A percentile compares a stretch with the other conserved stretches of the same genome.
Conservation (phyloP, 1,140 invertebrate species). For the Lepidurus apus region DNA sequence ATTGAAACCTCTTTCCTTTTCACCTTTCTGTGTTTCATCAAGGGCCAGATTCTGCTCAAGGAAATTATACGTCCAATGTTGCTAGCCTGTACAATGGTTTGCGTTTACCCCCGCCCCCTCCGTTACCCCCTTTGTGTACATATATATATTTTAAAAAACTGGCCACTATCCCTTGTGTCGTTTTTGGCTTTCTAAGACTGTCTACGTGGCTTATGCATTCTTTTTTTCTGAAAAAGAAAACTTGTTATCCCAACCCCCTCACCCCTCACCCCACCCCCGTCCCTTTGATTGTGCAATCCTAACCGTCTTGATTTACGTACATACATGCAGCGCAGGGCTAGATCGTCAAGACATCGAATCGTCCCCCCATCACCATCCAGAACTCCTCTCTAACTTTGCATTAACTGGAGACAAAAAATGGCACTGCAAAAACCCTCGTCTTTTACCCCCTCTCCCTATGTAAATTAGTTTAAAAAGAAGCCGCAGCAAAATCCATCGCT, state of each 20-base stretch:
- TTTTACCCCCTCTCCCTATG: background rate
- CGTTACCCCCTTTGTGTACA: background rate
- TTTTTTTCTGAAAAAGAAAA: background rate
- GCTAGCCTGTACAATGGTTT: constrained; percentile 21
- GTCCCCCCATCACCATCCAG: background rate
- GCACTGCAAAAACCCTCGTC: background rate
- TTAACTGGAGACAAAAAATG: background rate
- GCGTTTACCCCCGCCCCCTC: background rate
- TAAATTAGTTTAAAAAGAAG: background rate
- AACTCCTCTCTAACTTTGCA: background rate
- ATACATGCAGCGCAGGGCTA: background rate
- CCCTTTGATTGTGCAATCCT: constrained; percentile 15
- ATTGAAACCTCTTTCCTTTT: background rate
- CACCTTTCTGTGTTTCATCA: background rate
- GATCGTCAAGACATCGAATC: constrained; percentile 15
- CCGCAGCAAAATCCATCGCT: constrained; percentile 18
- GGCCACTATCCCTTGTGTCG: background rate
- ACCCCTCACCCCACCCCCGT: background rate
- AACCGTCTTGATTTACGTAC: background rate
- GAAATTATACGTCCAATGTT: constrained; percentile 18
- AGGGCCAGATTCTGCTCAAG: constrained; percentile 20
- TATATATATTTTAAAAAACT: background rate
- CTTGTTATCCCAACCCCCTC: background rate
- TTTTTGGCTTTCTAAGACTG: background rate
- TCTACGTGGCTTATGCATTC: background rate